Base-by-base conservation (phyloP, 2,797 vertebrate genomes). In the Channa striata region DNA sequence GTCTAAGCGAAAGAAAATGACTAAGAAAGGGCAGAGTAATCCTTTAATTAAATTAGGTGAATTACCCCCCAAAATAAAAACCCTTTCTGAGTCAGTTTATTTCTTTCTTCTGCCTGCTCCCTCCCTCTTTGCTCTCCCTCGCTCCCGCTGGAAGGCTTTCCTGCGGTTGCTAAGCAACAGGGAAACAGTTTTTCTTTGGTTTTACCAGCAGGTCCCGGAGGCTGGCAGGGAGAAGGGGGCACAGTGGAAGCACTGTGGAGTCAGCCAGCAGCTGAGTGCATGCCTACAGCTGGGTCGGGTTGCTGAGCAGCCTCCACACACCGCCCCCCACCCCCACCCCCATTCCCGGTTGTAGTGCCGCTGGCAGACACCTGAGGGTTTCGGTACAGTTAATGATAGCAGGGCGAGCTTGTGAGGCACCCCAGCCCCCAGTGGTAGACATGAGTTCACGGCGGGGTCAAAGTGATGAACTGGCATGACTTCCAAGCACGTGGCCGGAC, bases 121-220 rank as follows among this genome's bases (percentile, higher is more conserved):
- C 59, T 84, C 42, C 66, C 34, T 68, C 25, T 77, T 76, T 65
- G 17, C 61, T 69, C 56, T 70, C 62, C 60, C 40, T 77, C 11
- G 42, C 75, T 84, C 63, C 67, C 11, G 64, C 85, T 89, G 75
- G 74, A 86, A 80, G 76, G 78, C 75, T 87, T 92, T 91, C 68
- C 82, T 72, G 48, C 16, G 63, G 92, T 92, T 92, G 89, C 93
- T 77, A 89, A 79, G 92, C 77, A 93, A 93, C 92, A 92, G 81
- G 66, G 80, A 90, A 90, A 91, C 83, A 77, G 64, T 89, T 90
- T 87, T 81, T 83, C 81, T 81, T 87, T 84, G 62, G 62, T 58
- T 83, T 77, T 60, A 75, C 84, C 82, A 81, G 80, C 58, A 25
- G 68, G 79, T 80, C 78, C 85, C 79, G 74, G 81, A 87, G 90